Evolutionary conservation across 1,140 invertebrate genomes (phyloP), one percentile per base, ranked within the genome.

Genomic region (Streblospio benedicti): DNA sequence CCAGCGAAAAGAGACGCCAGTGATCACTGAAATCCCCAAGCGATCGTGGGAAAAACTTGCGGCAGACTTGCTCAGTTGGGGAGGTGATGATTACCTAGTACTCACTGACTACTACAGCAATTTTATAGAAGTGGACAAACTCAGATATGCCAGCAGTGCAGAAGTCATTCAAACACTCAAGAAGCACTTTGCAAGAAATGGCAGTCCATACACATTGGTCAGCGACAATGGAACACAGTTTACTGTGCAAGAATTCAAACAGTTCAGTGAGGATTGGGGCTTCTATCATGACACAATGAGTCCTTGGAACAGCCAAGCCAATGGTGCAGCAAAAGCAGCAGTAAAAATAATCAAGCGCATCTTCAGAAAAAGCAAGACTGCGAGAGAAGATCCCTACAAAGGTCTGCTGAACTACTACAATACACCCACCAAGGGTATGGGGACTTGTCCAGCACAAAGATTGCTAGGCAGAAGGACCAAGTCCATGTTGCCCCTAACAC

Each of bases 211-310:
- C 4, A 18, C 20, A 5, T 12, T 69, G 1, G 35, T 65, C 0
- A 60, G 52, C n/a, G 67, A 70, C 50, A 69, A 65, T 51, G 64
- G 62, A 1, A 60, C 65, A 5, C 64, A 71, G 41, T 73, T 65
- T 47, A 43, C 61, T 9, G 53, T 45, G 25, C 14, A 43, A 9
- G 64, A 66, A 23, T 71, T 71, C 30, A 12, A 23, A 31, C 18
- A 62, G 4, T 69, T 70, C 59, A 27, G 56, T n/a, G 33, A 49
- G 12, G 41, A 64, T 0, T 69, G 35, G 44, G 51, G 49, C 16
- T 65, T 71, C 57, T 50, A 38, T 18, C 68, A 69, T 41, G n/a
- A n/a, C n/a, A n/a, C n/a, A n/a, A n/a, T n/a, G n/a, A n/a, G n/a
- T n/a, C n/a, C n/a, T n/a, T n/a, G n/a, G n/a, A n/a, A n/a, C n/a